A percentile compares a stretch with the other conserved stretches of the same genome.
phyloP scores from a whole-genome alignment of 2,113 vertebrate species.

The Tragelaphus scriptus region DNA sequence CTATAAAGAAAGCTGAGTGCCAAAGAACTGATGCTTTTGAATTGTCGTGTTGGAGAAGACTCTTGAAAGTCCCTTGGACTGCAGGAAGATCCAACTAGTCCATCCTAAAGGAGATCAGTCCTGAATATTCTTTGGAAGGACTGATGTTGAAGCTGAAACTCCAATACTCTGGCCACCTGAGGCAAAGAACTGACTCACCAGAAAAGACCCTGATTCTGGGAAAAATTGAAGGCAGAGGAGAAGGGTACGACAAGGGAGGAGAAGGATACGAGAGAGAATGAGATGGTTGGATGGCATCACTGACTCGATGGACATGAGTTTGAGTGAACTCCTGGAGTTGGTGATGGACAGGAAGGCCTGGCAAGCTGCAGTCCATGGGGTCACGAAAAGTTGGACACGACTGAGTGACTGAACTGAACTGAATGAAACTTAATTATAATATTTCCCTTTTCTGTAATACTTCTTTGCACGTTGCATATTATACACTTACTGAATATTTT shows the following conservation, averaged over 20 bases:
- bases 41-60: neutral
- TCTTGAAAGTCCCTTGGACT: neutral
- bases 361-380: neutral
- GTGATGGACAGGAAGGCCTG: neutral
- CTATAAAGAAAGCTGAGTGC: neutral
- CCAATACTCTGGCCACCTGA: neutral
- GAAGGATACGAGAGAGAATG: neutral
- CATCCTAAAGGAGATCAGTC: neutral
- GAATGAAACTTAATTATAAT: constrained; percentile 5
- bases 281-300: neutral
- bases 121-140: neutral
- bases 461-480: neutral
- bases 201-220: neutral
- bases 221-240: neutral
- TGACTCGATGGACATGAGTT: neutral
- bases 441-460: neutral
- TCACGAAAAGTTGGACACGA: accelerated
- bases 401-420: neutral
- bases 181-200: neutral
- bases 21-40: neutral
- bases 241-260: neutral
- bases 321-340: neutral
- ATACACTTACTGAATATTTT: neutral
- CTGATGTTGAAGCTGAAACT: neutral
- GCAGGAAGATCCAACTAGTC: neutral